Base-by-base conservation (phyloP, 1,140 invertebrate species). In the Andrena cerasifolii region DNA sequence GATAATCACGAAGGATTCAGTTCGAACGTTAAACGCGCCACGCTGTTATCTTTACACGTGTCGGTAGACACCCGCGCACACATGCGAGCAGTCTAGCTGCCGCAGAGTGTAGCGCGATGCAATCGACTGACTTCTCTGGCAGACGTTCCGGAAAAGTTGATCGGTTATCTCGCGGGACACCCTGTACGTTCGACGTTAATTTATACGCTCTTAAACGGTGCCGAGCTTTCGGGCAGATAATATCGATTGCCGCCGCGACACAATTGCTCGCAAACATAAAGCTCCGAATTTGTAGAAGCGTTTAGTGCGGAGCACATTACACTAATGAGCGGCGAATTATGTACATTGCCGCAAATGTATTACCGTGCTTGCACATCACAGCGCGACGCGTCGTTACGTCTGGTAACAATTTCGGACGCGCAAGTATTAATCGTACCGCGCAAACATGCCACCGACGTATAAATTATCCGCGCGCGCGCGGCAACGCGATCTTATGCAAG, bases 281-380 rank as follows among this genome's bases (percentile, higher is more conserved):
- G 79, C 71, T 47, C n/a, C 74, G 82, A 80, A 85, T 85, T 85
- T 85, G 82, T 84, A 80, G 74, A 85, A 85, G 66, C 79, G 78
- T 84, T 85, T 83, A 78, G 62, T 47, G 82, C 70, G 68, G 84
- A 70, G 67, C 84, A 54, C 74, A 78, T 85, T 85, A 85, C 82
- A 81, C 82, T 84, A 84, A 85, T 82, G 83, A 85, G 82, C 79
- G 79, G 71, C 51, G 82, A 84, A 85, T 85, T 85, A 85, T 84
- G 71, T 78, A 77, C 83, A 81, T 75, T 84, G 78, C 82, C 70
- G 82, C 70, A 78, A 84, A 84, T 80, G 74, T 77, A 65, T 79
- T 70, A 68, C 73, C 65, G 58, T 47, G 78, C 65, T 68, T 75
- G 62, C 45, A 61, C 72, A 79, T 75, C 79, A 66, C 53, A 36